A percentile compares a stretch with the other conserved stretches of the same genome.
Conservation (phyloP, 2,797 vertebrate genomes). For the Gephyroberyx darwinii region DNA sequence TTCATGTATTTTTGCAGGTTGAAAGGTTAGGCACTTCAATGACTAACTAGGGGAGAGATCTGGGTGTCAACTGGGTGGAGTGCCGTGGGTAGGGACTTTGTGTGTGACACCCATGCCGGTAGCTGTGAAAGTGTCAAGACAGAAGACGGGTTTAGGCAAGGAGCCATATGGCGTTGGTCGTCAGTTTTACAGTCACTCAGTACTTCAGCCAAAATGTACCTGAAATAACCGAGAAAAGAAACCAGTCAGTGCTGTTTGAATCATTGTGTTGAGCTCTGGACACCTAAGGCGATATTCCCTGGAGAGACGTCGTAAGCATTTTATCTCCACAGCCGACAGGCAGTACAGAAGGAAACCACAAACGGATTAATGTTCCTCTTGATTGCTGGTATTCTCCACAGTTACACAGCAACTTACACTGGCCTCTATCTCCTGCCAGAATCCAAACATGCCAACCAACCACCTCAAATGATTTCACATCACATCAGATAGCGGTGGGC, state of each 20-base stretch:
- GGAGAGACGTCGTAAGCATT: no score
- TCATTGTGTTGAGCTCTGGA: no score
- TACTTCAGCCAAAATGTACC: no score
- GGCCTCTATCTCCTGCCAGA: background rate
- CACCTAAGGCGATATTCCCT: no score
- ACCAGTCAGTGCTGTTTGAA: no score
- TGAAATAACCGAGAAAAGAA: no score
- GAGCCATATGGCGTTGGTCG: background rate
- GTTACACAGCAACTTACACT: background rate
- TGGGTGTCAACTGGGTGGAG: background rate
- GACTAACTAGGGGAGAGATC: slow-evolving; percentile 20
- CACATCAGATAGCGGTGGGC: slow-evolving; percentile 1
- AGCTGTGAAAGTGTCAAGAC: background rate
- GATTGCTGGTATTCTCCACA: slow-evolving; percentile 9
- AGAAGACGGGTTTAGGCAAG: background rate
- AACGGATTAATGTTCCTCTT: background rate
- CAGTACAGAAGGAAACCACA: background rate
- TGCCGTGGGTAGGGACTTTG: slow-evolving; percentile 42
- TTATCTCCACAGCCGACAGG: background rate
- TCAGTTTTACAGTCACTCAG: no score
- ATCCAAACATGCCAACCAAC: background rate
- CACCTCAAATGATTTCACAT: background rate
- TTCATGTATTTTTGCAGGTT: background rate
- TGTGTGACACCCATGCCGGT: background rate
- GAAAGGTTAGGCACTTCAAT: background rate